Conservation (phyloP, 2,888 invertebrate genomes). For the Catocala fraxini region DNA sequence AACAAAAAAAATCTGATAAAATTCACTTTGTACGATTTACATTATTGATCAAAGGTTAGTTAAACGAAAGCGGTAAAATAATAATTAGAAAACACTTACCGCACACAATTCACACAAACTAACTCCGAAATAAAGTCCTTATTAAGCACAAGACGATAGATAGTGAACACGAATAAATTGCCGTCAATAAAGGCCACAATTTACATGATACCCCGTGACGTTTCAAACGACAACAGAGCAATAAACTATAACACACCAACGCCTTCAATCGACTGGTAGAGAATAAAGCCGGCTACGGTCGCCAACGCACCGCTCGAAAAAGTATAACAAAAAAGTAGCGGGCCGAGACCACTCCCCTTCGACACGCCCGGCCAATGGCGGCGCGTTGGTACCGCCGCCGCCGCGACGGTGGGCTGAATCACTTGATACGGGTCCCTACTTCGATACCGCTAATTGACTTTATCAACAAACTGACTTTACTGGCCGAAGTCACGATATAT, state of each 20-base stretch:
- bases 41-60: constrained; percentile 14
- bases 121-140: constrained; percentile 74
- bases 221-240: constrained; percentile 72
- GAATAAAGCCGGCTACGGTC: constrained; percentile 80
- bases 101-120: constrained; percentile 58
- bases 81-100: constrained; percentile 60
- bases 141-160: constrained; percentile 68
- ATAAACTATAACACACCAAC: constrained; percentile 86
- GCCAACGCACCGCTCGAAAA: constrained; percentile 80
- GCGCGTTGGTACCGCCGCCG: constrained; percentile 66
- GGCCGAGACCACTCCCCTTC: constrained; percentile 79
- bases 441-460: constrained; percentile 87
- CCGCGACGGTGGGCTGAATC: constrained; percentile 81
- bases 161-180: constrained; percentile 67
- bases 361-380: constrained; percentile 77
- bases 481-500: constrained; percentile 86
- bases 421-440: constrained; percentile 84
- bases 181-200: constrained; percentile 76
- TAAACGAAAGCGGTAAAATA: constrained; percentile 32
- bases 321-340: constrained; percentile 80
- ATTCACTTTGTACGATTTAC: neutral
- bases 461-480: constrained; percentile 88
- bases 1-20: no score
- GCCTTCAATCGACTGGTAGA: constrained; percentile 84
- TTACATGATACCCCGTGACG: constrained; percentile 77